Evolutionary conservation across 2,797 vertebrate genomes (phyloP).

Genomic region (Loriculus beryllinus): DNA sequence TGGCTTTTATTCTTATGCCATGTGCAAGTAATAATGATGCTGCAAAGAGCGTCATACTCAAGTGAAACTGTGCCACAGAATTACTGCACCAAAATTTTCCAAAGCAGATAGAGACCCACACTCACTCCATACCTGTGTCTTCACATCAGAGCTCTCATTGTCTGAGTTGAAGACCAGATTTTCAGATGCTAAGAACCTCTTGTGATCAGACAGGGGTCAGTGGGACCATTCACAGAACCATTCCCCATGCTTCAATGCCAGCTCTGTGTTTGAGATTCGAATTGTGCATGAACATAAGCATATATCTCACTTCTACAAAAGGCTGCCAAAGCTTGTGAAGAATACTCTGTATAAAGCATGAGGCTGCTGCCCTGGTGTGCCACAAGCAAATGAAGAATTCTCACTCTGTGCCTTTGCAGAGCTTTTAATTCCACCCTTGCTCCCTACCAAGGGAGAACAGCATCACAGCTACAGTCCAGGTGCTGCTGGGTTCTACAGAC

Average conservation of each 20-base stretch:
- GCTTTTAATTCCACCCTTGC: background rate
- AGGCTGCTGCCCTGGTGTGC: background rate
- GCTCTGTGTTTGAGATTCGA: background rate
- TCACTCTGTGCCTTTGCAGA: background rate
- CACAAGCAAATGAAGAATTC: background rate
- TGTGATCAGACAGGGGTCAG: background rate
- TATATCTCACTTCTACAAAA: background rate
- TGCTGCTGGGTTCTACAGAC: constrained; percentile 15
- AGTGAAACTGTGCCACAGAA: background rate
- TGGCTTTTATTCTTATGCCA: background rate
- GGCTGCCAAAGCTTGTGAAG: background rate
- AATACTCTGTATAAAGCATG: background rate
- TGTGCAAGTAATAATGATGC: background rate
- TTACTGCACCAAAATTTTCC: background rate
- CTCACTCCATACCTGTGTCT: background rate
- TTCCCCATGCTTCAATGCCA: background rate
- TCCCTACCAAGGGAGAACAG: background rate
- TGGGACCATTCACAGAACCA: background rate
- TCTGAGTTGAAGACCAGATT: background rate
- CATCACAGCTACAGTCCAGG: background rate
- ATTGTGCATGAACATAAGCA: background rate
- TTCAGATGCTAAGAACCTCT: background rate
- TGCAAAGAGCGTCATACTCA: background rate
- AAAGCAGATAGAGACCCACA: background rate
- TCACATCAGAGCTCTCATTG: background rate